phyloP scores from a whole-genome alignment of 2,888 invertebrate species.

The Crepidodera aurea region DNA sequence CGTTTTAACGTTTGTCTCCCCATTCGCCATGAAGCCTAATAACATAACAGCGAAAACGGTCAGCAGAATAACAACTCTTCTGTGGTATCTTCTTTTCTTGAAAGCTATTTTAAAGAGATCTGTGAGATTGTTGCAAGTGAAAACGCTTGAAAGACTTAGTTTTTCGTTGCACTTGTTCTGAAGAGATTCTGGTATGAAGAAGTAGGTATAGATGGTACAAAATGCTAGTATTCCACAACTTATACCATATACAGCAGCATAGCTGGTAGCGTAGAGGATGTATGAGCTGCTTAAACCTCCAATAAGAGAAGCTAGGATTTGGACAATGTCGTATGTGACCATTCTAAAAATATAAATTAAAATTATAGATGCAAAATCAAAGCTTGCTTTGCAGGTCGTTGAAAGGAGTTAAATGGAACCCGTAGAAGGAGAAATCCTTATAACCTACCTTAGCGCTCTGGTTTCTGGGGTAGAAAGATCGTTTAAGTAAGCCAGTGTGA shows the following conservation, averaged over 20 bases:
- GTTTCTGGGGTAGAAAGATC: conserved; percentile 3
- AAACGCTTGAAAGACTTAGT: background rate
- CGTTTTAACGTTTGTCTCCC: conserved; percentile 8
- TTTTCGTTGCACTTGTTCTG: background rate
- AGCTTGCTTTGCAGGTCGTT: no score
- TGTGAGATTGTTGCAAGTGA: conserved; percentile 1
- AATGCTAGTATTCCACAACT: background rate
- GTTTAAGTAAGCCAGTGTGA: conserved; percentile 6
- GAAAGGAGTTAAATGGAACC: no score
- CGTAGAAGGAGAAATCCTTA: no score
- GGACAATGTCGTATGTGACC: conserved; percentile 6
- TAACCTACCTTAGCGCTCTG: conserved; percentile 16
- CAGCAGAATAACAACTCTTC: conserved; percentile 1
- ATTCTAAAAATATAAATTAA: conserved; percentile 15
- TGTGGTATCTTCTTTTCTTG: conserved; percentile 1
- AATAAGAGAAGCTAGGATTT: background rate
- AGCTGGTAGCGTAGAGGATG: conserved; percentile 15
- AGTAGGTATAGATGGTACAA: background rate
- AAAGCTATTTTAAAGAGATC: background rate
- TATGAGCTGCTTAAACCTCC: conserved; percentile 2
- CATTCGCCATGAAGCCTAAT: background rate
- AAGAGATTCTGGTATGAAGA: conserved; percentile 13
- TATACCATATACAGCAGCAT: conserved; percentile 5
- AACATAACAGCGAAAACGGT: background rate
- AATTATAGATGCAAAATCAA: background rate